Percentiles rank a stretch among this genome's conserved stretches.
Evolutionary conservation across 1,140 invertebrate genomes (phyloP).

Genomic region (Nylanderia fulva): DNA sequence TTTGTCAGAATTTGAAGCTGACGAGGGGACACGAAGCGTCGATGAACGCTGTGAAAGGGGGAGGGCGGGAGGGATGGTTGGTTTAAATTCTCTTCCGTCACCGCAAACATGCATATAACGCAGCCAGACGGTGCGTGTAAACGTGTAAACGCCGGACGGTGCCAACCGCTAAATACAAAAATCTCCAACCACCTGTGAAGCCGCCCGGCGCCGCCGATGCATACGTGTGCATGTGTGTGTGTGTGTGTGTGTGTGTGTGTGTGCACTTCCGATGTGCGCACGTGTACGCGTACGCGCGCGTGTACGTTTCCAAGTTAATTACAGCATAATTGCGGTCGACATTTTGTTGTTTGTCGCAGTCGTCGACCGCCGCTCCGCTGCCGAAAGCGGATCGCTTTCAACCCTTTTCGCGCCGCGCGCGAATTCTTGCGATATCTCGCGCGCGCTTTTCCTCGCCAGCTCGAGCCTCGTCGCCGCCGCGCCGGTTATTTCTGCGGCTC

Average conservation of each 20-base stretch:
- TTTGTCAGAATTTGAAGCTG: constrained; percentile 53
- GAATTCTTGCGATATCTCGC: constrained; percentile 72
- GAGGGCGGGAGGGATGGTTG: constrained; percentile 70
- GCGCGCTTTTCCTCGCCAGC: constrained; percentile 62
- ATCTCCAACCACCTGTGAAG: constrained; percentile 85
- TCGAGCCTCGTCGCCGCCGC: constrained; percentile 53
- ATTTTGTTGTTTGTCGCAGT: constrained; percentile 83
- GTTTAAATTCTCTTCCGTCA: constrained; percentile 86
- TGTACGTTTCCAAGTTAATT: constrained; percentile 84
- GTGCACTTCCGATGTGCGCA: not conserved
- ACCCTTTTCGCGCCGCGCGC: constrained; percentile 62
- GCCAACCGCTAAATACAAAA: constrained; percentile 86
- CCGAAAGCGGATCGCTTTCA: constrained; percentile 58
- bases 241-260: constrained; percentile 45
- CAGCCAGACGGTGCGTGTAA: constrained; percentile 84
- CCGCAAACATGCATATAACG: constrained; percentile 86
- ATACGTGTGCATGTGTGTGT: not conserved
- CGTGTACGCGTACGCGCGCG: not conserved
- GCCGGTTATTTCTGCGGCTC: constrained; percentile 38
- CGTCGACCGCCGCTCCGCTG: constrained; percentile 63
- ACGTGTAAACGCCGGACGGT: constrained; percentile 83
- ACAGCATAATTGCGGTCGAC: constrained; percentile 85
- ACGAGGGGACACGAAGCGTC: constrained; percentile 18
- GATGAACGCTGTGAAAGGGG: constrained; percentile 3
- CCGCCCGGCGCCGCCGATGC: constrained; percentile 58